Evolutionary conservation across 1,140 invertebrate genomes (phyloP).

Genomic region (Nymphalis io): DNA sequence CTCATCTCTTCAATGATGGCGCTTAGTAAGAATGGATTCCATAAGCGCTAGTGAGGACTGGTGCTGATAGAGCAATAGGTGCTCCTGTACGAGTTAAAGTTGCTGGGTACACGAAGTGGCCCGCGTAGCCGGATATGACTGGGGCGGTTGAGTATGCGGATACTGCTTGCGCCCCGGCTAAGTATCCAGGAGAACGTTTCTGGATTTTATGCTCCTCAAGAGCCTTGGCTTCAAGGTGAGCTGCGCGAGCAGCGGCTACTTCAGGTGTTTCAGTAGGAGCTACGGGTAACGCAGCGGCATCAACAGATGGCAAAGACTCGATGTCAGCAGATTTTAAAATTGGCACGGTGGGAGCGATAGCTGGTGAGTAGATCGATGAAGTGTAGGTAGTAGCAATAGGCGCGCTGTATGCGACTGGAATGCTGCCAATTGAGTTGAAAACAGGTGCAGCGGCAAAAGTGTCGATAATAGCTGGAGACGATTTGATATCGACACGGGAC

Average conservation of each 20-base stretch:
- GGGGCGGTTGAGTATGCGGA: slow-evolving; percentile 25
- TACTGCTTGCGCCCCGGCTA: slow-evolving; percentile 1
- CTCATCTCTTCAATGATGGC: slow-evolving; percentile 50
- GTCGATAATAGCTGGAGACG: slow-evolving; percentile 55
- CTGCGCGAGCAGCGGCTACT: slow-evolving; percentile 76
- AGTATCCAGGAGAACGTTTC: slow-evolving; percentile 55
- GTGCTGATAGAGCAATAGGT: slow-evolving; percentile 50
- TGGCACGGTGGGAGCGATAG: slow-evolving; percentile 36
- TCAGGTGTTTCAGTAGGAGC: slow-evolving; percentile 68
- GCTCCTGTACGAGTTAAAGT: slow-evolving; percentile 46
- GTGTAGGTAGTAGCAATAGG: slow-evolving; percentile 34
- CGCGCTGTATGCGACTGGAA: slow-evolving; percentile 23
- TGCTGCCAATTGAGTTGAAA: slow-evolving; percentile 29
- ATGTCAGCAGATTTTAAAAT: slow-evolving; percentile 40
- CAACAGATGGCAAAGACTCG: slow-evolving; percentile 42
- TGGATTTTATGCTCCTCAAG: slow-evolving; percentile 60
- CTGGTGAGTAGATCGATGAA: slow-evolving; percentile 33
- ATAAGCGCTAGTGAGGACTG: slow-evolving; percentile 52
- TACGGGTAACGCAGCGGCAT: slow-evolving; percentile 41
- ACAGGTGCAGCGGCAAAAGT: slow-evolving; percentile 47
- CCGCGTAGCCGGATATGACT: slow-evolving; percentile 35
- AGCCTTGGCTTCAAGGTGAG: slow-evolving; percentile 68
- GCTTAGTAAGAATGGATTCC: slow-evolving; percentile 58
- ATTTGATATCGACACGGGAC: slow-evolving; percentile 67
- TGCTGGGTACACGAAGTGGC: slow-evolving; percentile 25